Evolutionary conservation across 2,797 vertebrate genomes (phyloP).

Genomic region (Eleutherodactylus coqui): DNA sequence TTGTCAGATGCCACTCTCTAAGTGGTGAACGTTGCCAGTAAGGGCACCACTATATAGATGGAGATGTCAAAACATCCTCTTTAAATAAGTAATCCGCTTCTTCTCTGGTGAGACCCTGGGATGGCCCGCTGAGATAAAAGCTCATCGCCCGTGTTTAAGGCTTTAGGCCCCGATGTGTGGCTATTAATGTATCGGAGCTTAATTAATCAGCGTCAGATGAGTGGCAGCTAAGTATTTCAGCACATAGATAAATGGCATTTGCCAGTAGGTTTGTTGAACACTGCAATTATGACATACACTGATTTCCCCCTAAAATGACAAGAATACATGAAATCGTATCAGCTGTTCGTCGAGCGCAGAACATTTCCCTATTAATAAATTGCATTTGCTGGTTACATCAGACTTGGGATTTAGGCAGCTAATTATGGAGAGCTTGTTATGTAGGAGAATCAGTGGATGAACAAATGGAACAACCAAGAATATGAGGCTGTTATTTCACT

Average conservation of each 20-base stretch:
- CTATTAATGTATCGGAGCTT: conserved; percentile 32
- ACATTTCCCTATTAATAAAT: conserved; percentile 29
- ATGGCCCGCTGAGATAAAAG: conserved; percentile 36
- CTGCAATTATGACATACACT: conserved; percentile 30
- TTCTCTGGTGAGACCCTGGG: neutral
- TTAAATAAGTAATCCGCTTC: neutral
- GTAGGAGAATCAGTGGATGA: conserved; percentile 27
- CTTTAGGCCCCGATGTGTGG: neutral
- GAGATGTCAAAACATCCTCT: conserved; percentile 1
- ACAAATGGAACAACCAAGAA: neutral
- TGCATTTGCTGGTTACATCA: neutral
- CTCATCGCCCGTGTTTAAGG: neutral
- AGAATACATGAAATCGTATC: neutral
- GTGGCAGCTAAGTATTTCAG: neutral
- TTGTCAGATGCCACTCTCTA: neutral
- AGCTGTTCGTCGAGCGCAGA: neutral
- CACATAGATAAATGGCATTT: conserved; percentile 35
- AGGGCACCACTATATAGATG: neutral
- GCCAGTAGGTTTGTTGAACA: conserved; percentile 22
- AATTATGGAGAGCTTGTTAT: conserved; percentile 34
- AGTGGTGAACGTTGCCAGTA: neutral
- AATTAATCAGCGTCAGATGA: conserved; percentile 30
- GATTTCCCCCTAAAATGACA: neutral
- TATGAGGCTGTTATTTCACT: neutral
- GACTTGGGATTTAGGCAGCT: neutral